Evolutionary conservation across 2,797 vertebrate genomes (phyloP), one percentile per base, ranked within the genome.

Genomic region (Tolypeutes matacus): DNA sequence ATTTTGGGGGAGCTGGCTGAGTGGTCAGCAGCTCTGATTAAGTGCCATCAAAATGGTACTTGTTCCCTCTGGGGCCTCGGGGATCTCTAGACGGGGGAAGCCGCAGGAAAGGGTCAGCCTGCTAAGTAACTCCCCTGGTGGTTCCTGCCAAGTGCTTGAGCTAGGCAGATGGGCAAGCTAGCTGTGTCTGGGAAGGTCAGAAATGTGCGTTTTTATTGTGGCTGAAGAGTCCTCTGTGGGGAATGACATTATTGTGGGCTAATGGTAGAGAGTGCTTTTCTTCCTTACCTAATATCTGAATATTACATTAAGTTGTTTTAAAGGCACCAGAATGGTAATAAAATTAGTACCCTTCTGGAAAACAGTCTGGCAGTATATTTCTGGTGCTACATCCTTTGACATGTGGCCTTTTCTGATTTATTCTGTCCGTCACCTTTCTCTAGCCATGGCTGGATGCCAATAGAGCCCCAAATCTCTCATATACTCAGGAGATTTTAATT

Each of bases 321-420:
- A 96, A 94, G 92, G 27, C 78, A 86, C 58, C 3, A 42, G 83
- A 78, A 92, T 78, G 82, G 72, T 80, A 78, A 96, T 95, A 94
- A 87, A 90, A 93, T 80, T 83, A 89, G 92, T 49, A 20, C 10
- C 51, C 58, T 90, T 93, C 93, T 95, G 92, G 85, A 86, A 96
- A 95, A 86, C 49, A 62, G 65, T 87, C 96, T 93, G 90, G 93
- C 34, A 13, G 78, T 75, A 81, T n/a, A 51, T 94, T 89, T 78
- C 72, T 36, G 67, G 77, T 14, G 77, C n/a, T 82, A 11, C n/a
- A 27, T 56, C 49, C 70, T 94, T 88, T 93, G 73, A 53, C 53
- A 46, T 7, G 18, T 0, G 5, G 49, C 78, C 85, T 95, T 94
- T 78, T 83, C 90, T 82, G 15, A 84, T 93, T 88, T 70, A 83